Conservation (phyloP, 2,113 vertebrate species). For the Hystrix cristata region DNA sequence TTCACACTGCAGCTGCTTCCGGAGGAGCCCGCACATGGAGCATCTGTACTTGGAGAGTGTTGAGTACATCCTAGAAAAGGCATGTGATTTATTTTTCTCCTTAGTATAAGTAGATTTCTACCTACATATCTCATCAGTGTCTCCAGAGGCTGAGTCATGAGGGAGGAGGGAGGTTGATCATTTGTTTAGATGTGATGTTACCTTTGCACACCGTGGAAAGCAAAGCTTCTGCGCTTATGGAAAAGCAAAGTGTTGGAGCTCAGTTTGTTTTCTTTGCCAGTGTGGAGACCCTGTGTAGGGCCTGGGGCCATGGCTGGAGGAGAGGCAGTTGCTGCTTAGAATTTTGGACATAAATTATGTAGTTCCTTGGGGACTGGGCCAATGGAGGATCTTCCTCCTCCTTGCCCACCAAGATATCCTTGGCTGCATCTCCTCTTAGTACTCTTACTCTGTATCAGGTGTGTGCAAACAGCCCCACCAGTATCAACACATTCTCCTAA, state of each 20-base stretch:
- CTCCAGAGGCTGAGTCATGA: slow-evolving; percentile 39
- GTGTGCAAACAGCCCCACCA: background rate
- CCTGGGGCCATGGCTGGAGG: too few relatives aligned
- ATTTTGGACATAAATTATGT: background rate
- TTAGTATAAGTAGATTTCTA: background rate
- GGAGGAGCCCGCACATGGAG: background rate
- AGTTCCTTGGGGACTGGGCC: background rate
- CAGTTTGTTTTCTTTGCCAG: background rate
- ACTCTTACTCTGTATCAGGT: background rate
- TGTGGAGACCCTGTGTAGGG: background rate
- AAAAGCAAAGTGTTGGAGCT: background rate
- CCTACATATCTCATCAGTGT: background rate
- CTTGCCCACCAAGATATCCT: too few relatives aligned
- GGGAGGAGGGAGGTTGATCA: background rate
- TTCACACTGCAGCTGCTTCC: background rate
- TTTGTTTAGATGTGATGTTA: background rate
- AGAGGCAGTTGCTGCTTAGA: background rate
- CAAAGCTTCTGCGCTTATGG: background rate
- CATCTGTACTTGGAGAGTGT: background rate
- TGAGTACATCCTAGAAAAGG: background rate
- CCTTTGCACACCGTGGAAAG: background rate
- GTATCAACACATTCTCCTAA: background rate
- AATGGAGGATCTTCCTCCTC: background rate
- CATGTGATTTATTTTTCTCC: background rate
- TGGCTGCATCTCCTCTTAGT: background rate